Base-by-base conservation (phyloP, 2,888 invertebrate genomes). In the Stramonita haemastoma region DNA sequence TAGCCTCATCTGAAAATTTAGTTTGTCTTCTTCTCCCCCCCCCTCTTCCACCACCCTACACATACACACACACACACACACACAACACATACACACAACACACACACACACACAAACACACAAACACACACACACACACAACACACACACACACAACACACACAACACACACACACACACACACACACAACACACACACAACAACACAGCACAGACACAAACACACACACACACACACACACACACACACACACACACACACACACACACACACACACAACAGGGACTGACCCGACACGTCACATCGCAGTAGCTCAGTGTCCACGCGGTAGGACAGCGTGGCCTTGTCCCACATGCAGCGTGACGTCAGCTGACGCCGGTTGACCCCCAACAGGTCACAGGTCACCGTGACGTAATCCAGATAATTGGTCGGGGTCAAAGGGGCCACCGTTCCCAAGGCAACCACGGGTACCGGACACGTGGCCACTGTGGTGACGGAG, bases 321-420 rank as follows among this genome's bases (percentile, higher is more conserved):
- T 89, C 34, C 0, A 93, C 92, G 46, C 83, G 83, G 87, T 94
- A 94, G 19, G 90, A 86, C 19, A 89, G 87, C 11, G 91, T 91
- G 6, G 57, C 57, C 36, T 87, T 77, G 89, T 94, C 90, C 87
- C 93, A 94, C 19, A 93, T 87, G 90, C 94, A 94, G 5, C 86
- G 86, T 85, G 93, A 90, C 46, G 60, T 56, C 34, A 88, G 66
- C 32, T 26, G 32, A 89, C 89, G 46, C 87, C 86, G 22, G 90
- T 89, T 17, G 88, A 77, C 15, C 46, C 84, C n/a, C 36, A 60
- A 4, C 46, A 84, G 56, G n/a, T 86, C 86, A 85, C 93, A 94
- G 17, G 83, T 77, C 22, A 92, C 90, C 0, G 87, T 91, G 77
- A 92, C 92, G 29, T 87, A 90, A 26, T 90, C 87, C 56, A 87